phyloP scores from a whole-genome alignment of 2,888 invertebrate genomes.

The Coecobrya sp. region DNA sequence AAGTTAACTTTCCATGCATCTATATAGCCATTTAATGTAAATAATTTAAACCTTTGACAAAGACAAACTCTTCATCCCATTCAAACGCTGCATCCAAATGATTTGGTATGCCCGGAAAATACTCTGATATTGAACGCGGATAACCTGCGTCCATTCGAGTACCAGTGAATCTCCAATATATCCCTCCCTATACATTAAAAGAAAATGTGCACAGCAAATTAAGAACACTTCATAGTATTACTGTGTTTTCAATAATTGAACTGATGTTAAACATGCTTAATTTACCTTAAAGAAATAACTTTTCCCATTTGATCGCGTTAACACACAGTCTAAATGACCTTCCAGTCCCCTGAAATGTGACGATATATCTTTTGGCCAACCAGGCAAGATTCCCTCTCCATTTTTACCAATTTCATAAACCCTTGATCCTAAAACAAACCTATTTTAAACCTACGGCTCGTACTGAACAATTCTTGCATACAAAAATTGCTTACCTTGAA shows the following conservation, averaged over 20 bases:
- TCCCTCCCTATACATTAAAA: slow-evolving; percentile 75
- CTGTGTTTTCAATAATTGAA: too few relatives aligned
- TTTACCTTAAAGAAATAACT: slow-evolving; percentile 85
- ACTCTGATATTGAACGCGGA: slow-evolving; percentile 80
- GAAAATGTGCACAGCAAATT: not conserved
- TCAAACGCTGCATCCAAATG: slow-evolving; percentile 84
- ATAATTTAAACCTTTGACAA: slow-evolving; percentile 81
- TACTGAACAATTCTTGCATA: not conserved
- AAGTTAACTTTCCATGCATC: not conserved
- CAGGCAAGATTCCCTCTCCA: slow-evolving; percentile 70
- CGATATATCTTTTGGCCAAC: slow-evolving; percentile 81
- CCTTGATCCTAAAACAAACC: not conserved
- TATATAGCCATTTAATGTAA: too few relatives aligned
- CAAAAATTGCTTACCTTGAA: slow-evolving; percentile 68
- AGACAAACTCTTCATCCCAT: slow-evolving; percentile 83
- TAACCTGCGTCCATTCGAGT: slow-evolving; percentile 81
- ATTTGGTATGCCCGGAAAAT: slow-evolving; percentile 85
- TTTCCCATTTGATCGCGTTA: slow-evolving; percentile 82
- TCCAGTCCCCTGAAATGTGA: slow-evolving; percentile 77
- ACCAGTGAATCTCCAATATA: slow-evolving; percentile 85
- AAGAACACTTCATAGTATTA: too few relatives aligned
- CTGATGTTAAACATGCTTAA: too few relatives aligned
- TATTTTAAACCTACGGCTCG: not conserved
- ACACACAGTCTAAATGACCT: slow-evolving; percentile 79
- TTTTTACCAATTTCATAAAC: slow-evolving; percentile 74